Evolutionary conservation across 2,888 invertebrate species (phyloP).

Genomic region (Pandemis corylana): DNA sequence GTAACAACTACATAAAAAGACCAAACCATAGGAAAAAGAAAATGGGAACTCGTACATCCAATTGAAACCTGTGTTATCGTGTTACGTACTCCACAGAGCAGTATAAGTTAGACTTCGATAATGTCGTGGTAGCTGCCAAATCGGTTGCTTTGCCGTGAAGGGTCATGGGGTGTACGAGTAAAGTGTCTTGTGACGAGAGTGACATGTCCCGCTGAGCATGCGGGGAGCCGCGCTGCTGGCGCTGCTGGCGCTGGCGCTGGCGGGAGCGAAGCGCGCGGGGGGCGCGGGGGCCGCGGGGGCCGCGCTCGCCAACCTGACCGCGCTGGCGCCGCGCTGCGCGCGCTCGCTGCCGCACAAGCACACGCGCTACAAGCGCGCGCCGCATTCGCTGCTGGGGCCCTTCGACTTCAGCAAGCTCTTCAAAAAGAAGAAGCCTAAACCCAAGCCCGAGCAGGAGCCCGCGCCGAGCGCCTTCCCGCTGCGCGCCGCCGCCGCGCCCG

Average conservation of each 20-base stretch:
- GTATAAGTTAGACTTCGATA: background rate
- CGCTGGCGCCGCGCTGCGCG: constrained; percentile 5
- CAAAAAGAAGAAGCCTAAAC: constrained; percentile 57
- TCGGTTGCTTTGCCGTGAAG: background rate
- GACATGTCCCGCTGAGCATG: constrained; percentile 28
- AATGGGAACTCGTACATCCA: background rate
- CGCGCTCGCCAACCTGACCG: constrained; percentile 11
- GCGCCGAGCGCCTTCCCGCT: constrained; percentile 58
- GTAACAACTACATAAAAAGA: background rate
- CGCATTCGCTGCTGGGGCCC: constrained; percentile 67
- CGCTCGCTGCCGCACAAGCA: constrained; percentile 20
- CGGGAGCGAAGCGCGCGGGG: background rate
- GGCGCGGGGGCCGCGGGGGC: background rate
- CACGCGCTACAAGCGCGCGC: constrained; percentile 52
- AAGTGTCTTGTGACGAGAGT: background rate
- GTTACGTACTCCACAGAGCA: background rate
- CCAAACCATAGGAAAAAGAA: background rate
- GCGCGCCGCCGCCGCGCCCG: constrained; percentile 42
- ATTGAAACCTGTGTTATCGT: constrained; percentile 21
- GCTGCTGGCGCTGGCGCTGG: constrained; percentile 20
- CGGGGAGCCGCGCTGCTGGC: constrained; percentile 17
- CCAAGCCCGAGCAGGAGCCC: constrained; percentile 43
- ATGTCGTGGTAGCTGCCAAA: constrained; percentile 1
- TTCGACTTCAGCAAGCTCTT: constrained; percentile 71
- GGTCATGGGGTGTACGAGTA: background rate